Evolutionary conservation across 2,888 invertebrate genomes (phyloP), one percentile per base, ranked within the genome.

Genomic region (Hemithea aestivaria): DNA sequence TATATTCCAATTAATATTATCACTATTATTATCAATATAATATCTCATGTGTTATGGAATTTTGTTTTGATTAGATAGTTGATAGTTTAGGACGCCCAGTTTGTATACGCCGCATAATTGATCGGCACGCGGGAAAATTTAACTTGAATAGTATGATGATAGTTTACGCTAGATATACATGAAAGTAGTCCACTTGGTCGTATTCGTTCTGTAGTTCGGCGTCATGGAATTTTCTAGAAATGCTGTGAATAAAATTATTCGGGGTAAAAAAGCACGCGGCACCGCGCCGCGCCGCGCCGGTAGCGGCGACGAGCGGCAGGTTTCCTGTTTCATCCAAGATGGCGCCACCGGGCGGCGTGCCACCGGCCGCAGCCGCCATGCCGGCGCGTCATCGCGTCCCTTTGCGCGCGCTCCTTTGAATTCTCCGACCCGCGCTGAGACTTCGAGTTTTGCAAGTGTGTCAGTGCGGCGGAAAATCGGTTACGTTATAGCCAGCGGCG

Each of bases 321-420:
- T 61, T 45, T 58, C 59, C 62, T 63, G 72, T 73, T 72, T 66
- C 56, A 56, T 62, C 56, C 76, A 85, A 85, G 84, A 84, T 85
- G 83, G 85, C 85, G 87, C 75, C 74, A 69, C 51, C 45, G 78
- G 80, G 84, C 83, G 74, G 84, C 84, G 83, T 83, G 75, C 79
- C 79, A 80, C 82, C 73, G 73, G 72, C 66, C 60, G 76, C 78
- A 74, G 73, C 76, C 66, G 16, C 16, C 16, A 16, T 16, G 2
- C 79, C 80, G 80, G 82, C 73, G 73, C 73, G 67, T 56, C 59
- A 37, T 46, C 60, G 76, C 78, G 75, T 73, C 76, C 66, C 65
- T 73, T 65, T 49, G 67, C 74, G 77, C 82, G 84, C 84, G 84
- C 74, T 75, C 68, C 59, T 73, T 83, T 71, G 73, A 82, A 84